These are phyloP conservation scores for Eutolmus rufibarbis DNA, from an alignment of 2,888 invertebrate species.

Conservation along the genomic window DNA sequence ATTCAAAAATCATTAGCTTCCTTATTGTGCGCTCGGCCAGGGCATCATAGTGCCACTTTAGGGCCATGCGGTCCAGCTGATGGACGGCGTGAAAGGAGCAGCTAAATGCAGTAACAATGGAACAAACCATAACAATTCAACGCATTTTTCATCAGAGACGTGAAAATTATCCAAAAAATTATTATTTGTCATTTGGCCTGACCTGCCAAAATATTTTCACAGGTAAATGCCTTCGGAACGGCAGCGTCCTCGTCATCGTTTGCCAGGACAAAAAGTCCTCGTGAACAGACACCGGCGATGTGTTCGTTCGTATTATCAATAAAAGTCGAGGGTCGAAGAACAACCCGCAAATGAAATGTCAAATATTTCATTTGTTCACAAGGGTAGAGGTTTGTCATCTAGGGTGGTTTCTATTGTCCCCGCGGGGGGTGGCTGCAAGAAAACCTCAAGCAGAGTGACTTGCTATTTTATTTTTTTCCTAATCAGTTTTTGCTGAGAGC, in stretches of 20 bases:
- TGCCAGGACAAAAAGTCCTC: not conserved
- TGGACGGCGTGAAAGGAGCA: not conserved
- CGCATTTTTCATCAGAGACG: constrained; percentile 11
- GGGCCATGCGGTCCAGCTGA: not conserved
- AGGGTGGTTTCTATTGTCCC: constrained; percentile 24
- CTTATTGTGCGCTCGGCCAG: not conserved
- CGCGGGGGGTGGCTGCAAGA: not conserved
- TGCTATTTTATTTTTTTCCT: not conserved
- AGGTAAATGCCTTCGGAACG: not conserved
- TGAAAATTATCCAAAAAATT: constrained; percentile 6
- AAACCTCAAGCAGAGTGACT: constrained; percentile 30
- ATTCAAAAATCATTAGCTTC: not conserved
- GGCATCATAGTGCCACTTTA: not conserved
- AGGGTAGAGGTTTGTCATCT: not conserved
- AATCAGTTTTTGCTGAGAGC: not conserved
- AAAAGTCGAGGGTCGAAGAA: not conserved
- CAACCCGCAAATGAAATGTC: constrained; percentile 39
- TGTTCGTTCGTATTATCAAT: not conserved
- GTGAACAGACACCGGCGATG: not conserved
- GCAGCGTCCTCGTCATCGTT: not conserved
- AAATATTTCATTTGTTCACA: constrained; percentile 10
- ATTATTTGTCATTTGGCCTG: constrained; percentile 7
- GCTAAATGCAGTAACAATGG: not conserved
- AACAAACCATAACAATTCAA: not conserved
- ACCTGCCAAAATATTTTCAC: constrained; percentile 35